Evolutionary conservation across 2,797 vertebrate genomes (phyloP), one percentile per base, ranked within the genome.

Genomic region (Hypotaenidia philippensis): DNA sequence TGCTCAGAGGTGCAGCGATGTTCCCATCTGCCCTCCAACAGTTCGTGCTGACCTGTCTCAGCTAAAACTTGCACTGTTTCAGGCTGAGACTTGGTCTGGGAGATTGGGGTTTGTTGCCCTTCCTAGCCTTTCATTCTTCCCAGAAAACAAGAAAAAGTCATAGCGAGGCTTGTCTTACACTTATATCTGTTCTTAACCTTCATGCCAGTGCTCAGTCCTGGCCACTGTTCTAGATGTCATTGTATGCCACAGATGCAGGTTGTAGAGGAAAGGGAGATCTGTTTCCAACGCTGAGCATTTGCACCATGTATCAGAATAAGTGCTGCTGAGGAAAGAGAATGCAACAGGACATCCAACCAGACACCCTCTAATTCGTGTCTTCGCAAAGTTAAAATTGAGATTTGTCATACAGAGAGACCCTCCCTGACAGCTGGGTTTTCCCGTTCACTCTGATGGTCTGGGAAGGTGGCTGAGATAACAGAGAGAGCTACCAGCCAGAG

Each of bases 31-130:
- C 53, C 40, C 40, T 77, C 49, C 36, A 83, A 88, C 17, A 81
- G 29, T 83, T 83, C 2, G 0, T 57, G 18, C 45, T 74, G 83
- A 78, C 14, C 52, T 8, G 5, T 57, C 45, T 74, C 44, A 68
- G 65, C 68, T 91, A 65, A 83, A 94, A 85, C 71, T 64, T 14
- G 5, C 18, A 11, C 56, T 38, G 64, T 36, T 88, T 61, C 53
- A 78, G 49, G 44, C 65, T 78, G 45, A 78, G 77, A 65, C 72
- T 86, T 90, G 49, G 23, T 83, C 47, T 57, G 38, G 38, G n/a
- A 81, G 11, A 20, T 3, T 36, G 60, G 41, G 20, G 6, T 26
- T 78, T 83, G 32, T 86, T 93, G 23, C 25, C 7, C 5, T 70
- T 91, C 45, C 32, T 0, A 0, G 32, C 14, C 45, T 78, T 83